These are phyloP conservation scores for Sinelater perroti DNA, from an alignment of 2,888 invertebrate species.

Conservation along the genomic window DNA sequence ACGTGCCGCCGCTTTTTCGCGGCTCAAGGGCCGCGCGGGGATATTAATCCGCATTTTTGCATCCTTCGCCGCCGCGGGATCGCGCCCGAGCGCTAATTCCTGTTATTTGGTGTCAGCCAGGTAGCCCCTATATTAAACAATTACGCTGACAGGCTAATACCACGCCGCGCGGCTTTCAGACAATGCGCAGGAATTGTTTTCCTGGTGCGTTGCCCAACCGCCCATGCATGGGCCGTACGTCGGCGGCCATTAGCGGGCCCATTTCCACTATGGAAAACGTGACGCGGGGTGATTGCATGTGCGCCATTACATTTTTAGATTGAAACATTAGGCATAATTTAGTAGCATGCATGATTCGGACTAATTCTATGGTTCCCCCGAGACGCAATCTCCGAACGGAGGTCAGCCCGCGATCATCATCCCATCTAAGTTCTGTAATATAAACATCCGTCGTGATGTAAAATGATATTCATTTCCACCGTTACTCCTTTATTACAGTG, in stretches of 20 bases:
- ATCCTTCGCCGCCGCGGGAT: no score
- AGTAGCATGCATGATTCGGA: conserved; percentile 28
- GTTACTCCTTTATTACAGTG: conserved; percentile 22
- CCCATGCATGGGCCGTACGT: neutral
- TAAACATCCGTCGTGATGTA: conserved; percentile 22
- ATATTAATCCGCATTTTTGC: neutral
- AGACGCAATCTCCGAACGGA: conserved; percentile 13
- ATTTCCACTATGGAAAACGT: conserved; percentile 26
- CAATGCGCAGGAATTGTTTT: neutral
- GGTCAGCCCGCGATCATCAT: conserved; percentile 23
- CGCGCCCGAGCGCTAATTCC: no score
- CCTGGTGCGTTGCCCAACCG: neutral
- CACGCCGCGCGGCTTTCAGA: neutral
- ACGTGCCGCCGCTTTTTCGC: conserved; percentile 24
- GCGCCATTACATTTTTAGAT: conserved; percentile 28
- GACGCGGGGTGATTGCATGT: conserved; percentile 17
- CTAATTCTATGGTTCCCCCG: conserved; percentile 22
- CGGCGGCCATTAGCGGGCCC: neutral
- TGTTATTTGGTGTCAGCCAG: no score
- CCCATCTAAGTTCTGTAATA: conserved; percentile 20
- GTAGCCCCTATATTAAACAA: no score
- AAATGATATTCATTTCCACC: conserved; percentile 24
- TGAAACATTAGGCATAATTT: conserved; percentile 30
- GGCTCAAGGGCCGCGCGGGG: conserved; percentile 20
- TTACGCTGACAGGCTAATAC: no score